These are phyloP conservation scores for Atlantisia rogersi DNA, from an alignment of 2,113 vertebrate species.

Conservation along the genomic window DNA sequence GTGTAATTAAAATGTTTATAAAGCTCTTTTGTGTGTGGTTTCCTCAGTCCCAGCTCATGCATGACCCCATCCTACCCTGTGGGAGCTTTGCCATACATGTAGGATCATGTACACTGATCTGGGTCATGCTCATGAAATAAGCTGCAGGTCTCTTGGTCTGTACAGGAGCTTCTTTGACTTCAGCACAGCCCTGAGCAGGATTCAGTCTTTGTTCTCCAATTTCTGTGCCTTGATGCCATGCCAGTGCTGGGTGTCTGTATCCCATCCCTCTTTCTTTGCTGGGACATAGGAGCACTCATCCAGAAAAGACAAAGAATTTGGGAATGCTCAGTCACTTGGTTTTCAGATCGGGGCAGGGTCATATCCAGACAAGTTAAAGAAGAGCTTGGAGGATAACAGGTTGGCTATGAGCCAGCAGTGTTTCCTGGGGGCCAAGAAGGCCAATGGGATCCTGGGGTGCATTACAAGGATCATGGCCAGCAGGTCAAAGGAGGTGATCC, in stretches of 20 bases:
- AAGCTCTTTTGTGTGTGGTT: neutral
- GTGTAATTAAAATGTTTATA: neutral
- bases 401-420: too few relatives aligned
- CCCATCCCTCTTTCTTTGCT: neutral
- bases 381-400: neutral
- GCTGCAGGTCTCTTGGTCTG: neutral
- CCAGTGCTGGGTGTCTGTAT: neutral
- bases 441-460: too few relatives aligned
- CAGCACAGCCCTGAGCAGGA: neutral
- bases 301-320: neutral
- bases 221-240: neutral
- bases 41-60: neutral
- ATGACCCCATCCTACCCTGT: neutral
- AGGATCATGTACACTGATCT: rapidly evolving
- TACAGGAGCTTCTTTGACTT: neutral
- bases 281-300: neutral
- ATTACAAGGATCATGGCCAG: too few relatives aligned
- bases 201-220: neutral
- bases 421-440: too few relatives aligned
- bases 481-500: too few relatives aligned
- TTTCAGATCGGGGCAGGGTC: neutral
- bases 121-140: rapidly evolving
- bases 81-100: neutral
- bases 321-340: neutral
- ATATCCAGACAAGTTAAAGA: neutral